A percentile compares a stretch with the other conserved stretches of the same genome.
Conservation (phyloP, 2,888 invertebrate species). For the Ephialtes manifestator region DNA sequence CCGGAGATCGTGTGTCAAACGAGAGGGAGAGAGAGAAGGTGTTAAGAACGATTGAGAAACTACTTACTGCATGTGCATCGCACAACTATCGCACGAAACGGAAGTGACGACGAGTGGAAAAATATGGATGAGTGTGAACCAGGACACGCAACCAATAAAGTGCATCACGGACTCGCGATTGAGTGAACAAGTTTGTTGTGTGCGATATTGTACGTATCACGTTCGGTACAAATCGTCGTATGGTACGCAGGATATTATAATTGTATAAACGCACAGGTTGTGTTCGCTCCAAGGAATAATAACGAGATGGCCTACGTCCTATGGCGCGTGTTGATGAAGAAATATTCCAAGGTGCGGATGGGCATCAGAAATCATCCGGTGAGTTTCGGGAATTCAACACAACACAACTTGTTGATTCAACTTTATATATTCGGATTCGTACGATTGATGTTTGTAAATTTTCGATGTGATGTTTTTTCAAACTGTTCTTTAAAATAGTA, state of each 20-base stretch:
- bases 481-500: too few relatives aligned
- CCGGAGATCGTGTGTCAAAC: constrained; percentile 3
- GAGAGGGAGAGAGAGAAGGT: constrained; percentile 17
- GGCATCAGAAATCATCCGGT: constrained; percentile 86
- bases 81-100: constrained; percentile 56
- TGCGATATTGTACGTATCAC: constrained; percentile 27
- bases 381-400: constrained; percentile 72
- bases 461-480: too few relatives aligned
- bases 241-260: neutral
- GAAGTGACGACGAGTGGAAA: constrained; percentile 58
- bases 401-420: neutral
- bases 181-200: constrained; percentile 52
- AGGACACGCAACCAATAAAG: constrained; percentile 60
- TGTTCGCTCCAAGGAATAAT: constrained; percentile 56
- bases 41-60: constrained; percentile 12
- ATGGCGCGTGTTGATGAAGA: constrained; percentile 89
- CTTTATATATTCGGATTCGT: too few relatives aligned
- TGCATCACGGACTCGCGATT: constrained; percentile 40
- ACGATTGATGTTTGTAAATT: too few relatives aligned
- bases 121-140: constrained; percentile 64
- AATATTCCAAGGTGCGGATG: constrained; percentile 88
- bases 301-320: constrained; percentile 88
- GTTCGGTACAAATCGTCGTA: neutral
- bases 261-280: constrained; percentile 45
- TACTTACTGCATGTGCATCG: constrained; percentile 4